These are phyloP conservation scores for Zeus faber DNA, from an alignment of 2,113 vertebrate species.

Conservation along the genomic window DNA sequence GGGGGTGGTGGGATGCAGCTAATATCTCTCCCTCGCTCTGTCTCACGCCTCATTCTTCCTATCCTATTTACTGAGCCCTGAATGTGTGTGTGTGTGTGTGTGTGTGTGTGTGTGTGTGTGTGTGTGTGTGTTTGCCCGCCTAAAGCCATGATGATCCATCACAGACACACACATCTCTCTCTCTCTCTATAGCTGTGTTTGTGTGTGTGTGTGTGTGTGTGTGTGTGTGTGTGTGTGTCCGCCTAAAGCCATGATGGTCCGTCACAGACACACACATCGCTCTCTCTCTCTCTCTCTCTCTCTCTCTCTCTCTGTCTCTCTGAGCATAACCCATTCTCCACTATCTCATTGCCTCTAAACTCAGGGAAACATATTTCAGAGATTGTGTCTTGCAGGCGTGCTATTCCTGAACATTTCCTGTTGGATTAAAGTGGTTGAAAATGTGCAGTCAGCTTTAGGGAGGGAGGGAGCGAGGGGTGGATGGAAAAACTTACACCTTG, in stretches of 20 bases:
- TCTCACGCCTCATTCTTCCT: constrained; percentile 49
- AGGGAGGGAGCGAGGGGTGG: constrained; percentile 20
- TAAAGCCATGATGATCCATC: constrained; percentile 40
- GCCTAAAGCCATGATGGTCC: constrained; percentile 33
- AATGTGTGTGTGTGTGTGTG: constrained; percentile 22
- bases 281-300: too few species aligned
- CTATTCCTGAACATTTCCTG: constrained; percentile 27
- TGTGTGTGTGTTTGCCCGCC: background rate
- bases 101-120: constrained; percentile 1
- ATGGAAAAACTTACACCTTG: too few species aligned
- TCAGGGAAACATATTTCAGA: constrained; percentile 44
- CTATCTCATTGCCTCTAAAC: constrained; percentile 39
- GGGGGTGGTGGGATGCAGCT: constrained; percentile 44
- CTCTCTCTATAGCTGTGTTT: too few species aligned
- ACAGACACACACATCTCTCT: constrained; percentile 27
- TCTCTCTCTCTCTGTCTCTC: too few species aligned
- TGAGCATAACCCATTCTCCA: too few species aligned
- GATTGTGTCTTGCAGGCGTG: constrained; percentile 47
- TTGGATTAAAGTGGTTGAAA: constrained; percentile 44
- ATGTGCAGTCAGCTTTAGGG: constrained; percentile 32
- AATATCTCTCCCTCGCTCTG: constrained; percentile 53
- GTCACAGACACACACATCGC: constrained; percentile 31
- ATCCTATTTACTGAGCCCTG: constrained; percentile 31
- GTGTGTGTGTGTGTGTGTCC: background rate
- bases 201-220: constrained; percentile 1